These are phyloP conservation scores for Lycodopsis pacificus DNA, from an alignment of 2,797 vertebrate species.

Conservation along the genomic window DNA sequence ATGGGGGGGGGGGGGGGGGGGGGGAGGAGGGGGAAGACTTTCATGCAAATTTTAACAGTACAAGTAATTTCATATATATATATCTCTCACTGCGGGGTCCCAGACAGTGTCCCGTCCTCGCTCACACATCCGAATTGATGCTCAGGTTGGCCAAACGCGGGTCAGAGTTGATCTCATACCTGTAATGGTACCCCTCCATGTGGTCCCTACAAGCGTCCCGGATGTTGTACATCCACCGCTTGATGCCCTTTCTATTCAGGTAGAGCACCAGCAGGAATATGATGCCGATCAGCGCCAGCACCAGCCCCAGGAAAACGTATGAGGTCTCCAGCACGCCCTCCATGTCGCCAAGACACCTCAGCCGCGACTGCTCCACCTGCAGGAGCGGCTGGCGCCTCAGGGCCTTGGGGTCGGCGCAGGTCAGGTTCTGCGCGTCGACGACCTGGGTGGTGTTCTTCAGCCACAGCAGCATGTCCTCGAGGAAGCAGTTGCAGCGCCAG, in stretches of 20 bases:
- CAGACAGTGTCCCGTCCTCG: constrained; percentile 25
- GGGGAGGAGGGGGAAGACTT: constrained; percentile 73
- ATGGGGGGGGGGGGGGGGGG: neutral
- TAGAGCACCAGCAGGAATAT: constrained; percentile 98
- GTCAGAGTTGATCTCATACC: constrained; percentile 97
- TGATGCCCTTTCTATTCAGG: constrained; percentile 98
- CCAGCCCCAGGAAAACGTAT: constrained; percentile 95
- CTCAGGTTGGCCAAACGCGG: constrained; percentile 94
- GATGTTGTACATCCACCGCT: constrained; percentile 98
- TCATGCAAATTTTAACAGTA: constrained; percentile 88
- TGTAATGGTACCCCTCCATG: constrained; percentile 99
- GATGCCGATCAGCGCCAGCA: constrained; percentile 95
- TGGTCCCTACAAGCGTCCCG: constrained; percentile 98
- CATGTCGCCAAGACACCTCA: constrained; percentile 78
- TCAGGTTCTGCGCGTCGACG: constrained; percentile 79
- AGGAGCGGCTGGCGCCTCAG: constrained; percentile 81
- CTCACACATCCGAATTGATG: constrained; percentile 95
- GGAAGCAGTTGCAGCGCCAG: constrained; percentile 92
- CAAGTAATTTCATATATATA: constrained; percentile 39
- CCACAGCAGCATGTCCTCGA: constrained; percentile 88
- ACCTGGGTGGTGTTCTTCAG: constrained; percentile 86
- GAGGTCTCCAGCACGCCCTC: constrained; percentile 93
- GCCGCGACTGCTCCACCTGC: constrained; percentile 78
- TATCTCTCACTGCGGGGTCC: constrained; percentile 43
- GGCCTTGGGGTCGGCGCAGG: constrained; percentile 84